Evolutionary conservation across 2,888 invertebrate species (phyloP), one percentile per base, ranked within the genome.

Genomic region (Thera britannica): DNA sequence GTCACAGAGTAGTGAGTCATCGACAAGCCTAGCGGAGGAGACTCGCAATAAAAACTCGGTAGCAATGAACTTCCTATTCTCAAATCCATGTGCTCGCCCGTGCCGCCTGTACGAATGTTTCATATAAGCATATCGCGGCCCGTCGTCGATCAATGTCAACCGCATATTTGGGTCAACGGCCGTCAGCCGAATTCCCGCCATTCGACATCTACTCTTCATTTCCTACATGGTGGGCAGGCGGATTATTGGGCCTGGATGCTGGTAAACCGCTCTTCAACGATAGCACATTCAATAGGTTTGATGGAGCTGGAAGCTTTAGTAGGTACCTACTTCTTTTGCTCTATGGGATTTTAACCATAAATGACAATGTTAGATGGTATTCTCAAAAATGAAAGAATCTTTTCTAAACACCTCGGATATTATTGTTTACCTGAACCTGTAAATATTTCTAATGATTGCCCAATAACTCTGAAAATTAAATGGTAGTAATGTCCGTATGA

Each of bases 141-240:
- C 85, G 85, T 90, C 91, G 89, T 92, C 91, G 92, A 93, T 93
- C 92, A 93, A 92, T 93, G 92, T 93, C 92, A 92, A 87, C 90
- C 89, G 88, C 90, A 91, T 92, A 93, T 92, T 90, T 93, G 82
- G 92, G 92, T 93, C 92, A 92, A 89, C 91, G 91, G 84, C 91
- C 90, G 89, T 84, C 87, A 84, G 80, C 85, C 88, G 87, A 89
- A 91, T 90, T 90, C 90, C 90, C 86, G 84, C 88, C 83, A 84
- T 83, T 67, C 67, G 72, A 56, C 82, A 79, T 77, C 81, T 83
- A 85, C 86, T 86, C 85, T 85, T 88, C 86, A 86, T 89, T 90
- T 87, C 88, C 89, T 86, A 82, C 84, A 82, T 80, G 80, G 81
- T 81, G 82, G 82, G 77, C 79, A 62, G 80, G 79, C 77, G 76